A percentile compares a stretch with the other conserved stretches of the same genome.
phyloP scores from a whole-genome alignment of 2,797 vertebrate genomes.

The Sebastes matsubarae region DNA sequence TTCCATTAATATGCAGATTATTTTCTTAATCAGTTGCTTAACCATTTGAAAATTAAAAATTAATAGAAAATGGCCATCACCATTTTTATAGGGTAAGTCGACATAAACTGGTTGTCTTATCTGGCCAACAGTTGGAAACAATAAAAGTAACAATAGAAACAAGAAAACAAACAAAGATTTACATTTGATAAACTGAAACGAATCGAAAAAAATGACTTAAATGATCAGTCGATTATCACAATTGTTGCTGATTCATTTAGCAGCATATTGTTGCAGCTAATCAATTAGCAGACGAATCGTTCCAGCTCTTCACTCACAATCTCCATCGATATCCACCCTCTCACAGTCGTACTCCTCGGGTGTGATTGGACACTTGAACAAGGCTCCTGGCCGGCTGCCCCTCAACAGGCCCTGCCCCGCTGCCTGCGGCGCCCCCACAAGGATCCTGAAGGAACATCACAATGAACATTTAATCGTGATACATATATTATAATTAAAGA shows the following conservation, averaged over 20 bases:
- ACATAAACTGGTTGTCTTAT: neutral
- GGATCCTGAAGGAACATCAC: slow-evolving; percentile 81
- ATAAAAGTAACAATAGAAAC: neutral
- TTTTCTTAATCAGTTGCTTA: neutral
- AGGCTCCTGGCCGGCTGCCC: slow-evolving; percentile 88
- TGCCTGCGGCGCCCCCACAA: slow-evolving; percentile 92
- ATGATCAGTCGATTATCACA: neutral
- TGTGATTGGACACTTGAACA: slow-evolving; percentile 92
- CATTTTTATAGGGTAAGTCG: neutral
- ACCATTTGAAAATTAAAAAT: neutral
- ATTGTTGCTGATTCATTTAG: neutral
- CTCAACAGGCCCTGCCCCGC: slow-evolving; percentile 81
- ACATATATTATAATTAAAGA: neutral
- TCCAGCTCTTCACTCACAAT: slow-evolving; percentile 77
- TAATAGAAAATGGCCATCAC: neutral
- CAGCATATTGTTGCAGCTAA: neutral
- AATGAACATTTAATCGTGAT: neutral
- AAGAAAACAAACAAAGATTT: neutral
- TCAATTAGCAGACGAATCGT: neutral
- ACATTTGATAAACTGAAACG: neutral
- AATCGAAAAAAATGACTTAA: neutral
- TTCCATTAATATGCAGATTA: neutral
- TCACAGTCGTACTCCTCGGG: slow-evolving; percentile 88
- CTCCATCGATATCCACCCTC: slow-evolving; percentile 90
- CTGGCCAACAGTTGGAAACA: neutral